A percentile compares a stretch with the other conserved stretches of the same genome.
Evolutionary conservation across 1,140 invertebrate genomes (phyloP).

Genomic region (Zaprionus davidi): DNA sequence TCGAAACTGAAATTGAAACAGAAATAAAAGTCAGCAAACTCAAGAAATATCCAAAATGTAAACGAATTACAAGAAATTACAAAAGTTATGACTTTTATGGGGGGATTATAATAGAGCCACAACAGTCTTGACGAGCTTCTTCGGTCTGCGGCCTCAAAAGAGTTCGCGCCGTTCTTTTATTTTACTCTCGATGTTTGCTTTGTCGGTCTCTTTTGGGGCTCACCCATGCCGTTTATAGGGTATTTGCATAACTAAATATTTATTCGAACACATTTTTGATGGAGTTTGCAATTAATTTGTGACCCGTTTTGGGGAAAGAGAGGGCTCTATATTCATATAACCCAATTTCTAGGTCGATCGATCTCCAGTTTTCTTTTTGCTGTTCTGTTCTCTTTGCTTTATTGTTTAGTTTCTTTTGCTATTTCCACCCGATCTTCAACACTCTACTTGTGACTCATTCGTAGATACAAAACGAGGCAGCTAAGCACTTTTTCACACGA

Average conservation of each 20-base stretch:
- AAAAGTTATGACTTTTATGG: not conserved
- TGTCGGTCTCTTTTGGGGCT: slow-evolving; percentile 2
- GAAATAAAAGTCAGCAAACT: not conserved
- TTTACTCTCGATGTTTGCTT: not conserved
- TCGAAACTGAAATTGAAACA: not conserved
- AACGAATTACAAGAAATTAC: not conserved
- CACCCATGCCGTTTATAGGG: slow-evolving; percentile 15
- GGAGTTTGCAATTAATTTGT: slow-evolving; percentile 54
- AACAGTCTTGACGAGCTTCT: not conserved
- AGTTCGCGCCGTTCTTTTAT: not conserved
- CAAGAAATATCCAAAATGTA: not conserved
- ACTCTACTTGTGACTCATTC: slow-evolving; percentile 41
- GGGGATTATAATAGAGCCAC: not conserved
- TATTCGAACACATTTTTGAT: slow-evolving; percentile 50
- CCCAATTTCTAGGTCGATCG: slow-evolving; percentile 54
- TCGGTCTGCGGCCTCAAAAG: not conserved
- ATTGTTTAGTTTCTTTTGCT: slow-evolving; percentile 14
- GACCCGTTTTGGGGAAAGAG: slow-evolving; percentile 19
- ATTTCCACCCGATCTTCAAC: slow-evolving; percentile 14
- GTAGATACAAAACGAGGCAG: slow-evolving; percentile 35
- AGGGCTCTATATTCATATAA: slow-evolving; percentile 65
- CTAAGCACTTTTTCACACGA: slow-evolving; percentile 37
- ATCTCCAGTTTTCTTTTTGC: not conserved
- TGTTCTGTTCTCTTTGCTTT: slow-evolving; percentile 25
- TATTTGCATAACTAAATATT: slow-evolving; percentile 77